Evolutionary conservation across 2,888 invertebrate genomes (phyloP).

Genomic region (Nomada ruficornis): DNA sequence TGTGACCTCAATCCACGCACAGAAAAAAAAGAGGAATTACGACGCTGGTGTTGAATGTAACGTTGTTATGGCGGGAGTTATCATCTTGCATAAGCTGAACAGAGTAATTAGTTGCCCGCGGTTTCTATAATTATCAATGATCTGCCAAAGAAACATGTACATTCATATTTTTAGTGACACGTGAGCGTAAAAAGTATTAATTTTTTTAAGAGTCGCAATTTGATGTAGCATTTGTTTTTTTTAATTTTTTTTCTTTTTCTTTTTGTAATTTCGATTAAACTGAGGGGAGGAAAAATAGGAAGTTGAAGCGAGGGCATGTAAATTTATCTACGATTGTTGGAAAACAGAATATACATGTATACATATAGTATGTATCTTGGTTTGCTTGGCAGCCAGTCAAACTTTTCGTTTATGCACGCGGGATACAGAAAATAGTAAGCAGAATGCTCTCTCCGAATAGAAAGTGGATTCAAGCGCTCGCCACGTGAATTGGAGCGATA

Average conservation of each 20-base stretch:
- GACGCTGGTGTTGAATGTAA: slow-evolving; percentile 19
- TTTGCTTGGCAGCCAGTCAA: slow-evolving; percentile 48
- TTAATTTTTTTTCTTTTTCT: neutral
- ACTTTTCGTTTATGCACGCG: slow-evolving; percentile 18
- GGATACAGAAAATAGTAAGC: slow-evolving; percentile 40
- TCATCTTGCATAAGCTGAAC: slow-evolving; percentile 15
- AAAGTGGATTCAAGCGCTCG: slow-evolving; percentile 24
- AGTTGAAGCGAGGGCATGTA: neutral
- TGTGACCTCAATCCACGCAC: slow-evolving; percentile 26
- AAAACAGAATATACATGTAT: neutral
- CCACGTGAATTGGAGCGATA: slow-evolving; percentile 1
- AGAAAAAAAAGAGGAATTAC: slow-evolving; percentile 14
- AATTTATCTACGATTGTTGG: slow-evolving; percentile 7
- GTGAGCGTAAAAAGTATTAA: neutral
- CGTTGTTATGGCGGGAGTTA: slow-evolving; percentile 48
- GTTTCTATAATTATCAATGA: slow-evolving; percentile 29
- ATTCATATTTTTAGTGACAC: neutral
- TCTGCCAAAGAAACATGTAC: neutral
- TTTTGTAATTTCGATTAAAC: neutral
- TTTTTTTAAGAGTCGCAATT: neutral
- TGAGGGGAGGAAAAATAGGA: no score
- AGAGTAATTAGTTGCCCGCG: slow-evolving; percentile 38
- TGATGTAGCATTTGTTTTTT: neutral
- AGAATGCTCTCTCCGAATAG: slow-evolving; percentile 41
- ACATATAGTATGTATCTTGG: neutral